Conservation (phyloP, 2,113 vertebrate species). For the Xenotilapia flavipinnis region DNA sequence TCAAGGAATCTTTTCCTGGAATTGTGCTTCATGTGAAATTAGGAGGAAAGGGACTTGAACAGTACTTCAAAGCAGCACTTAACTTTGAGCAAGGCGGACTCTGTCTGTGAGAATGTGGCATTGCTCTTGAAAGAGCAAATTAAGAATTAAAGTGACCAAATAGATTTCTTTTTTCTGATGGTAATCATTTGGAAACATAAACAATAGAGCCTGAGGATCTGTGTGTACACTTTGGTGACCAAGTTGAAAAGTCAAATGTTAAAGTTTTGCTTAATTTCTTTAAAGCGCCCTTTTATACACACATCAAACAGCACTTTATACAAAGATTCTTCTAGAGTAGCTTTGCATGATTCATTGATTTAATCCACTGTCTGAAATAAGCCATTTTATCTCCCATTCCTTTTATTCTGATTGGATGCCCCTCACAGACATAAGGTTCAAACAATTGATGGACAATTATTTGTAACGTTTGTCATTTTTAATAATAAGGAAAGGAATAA, state of each 20-base stretch:
- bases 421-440: not conserved
- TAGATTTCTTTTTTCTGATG: not conserved
- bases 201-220: not conserved
- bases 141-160: not conserved
- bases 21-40: not conserved
- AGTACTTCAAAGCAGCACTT: not conserved
- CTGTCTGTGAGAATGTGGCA: not conserved
- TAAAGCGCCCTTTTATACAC: not conserved
- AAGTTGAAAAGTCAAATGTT: not conserved
- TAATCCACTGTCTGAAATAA: not conserved
- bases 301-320: not conserved
- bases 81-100: not conserved
- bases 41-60: not conserved
- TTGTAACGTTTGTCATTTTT: not conserved
- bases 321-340: not conserved
- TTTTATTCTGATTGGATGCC: not conserved
- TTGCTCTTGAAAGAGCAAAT: not conserved
- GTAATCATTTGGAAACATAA: not conserved
- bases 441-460: not conserved
- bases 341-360: not conserved
- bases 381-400: not conserved
- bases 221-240: not conserved
- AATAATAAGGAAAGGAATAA: not conserved
- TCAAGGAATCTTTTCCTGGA: not conserved
- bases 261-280: not conserved